Conservation (phyloP, 2,797 vertebrate species). For the Bufotes viridis region DNA sequence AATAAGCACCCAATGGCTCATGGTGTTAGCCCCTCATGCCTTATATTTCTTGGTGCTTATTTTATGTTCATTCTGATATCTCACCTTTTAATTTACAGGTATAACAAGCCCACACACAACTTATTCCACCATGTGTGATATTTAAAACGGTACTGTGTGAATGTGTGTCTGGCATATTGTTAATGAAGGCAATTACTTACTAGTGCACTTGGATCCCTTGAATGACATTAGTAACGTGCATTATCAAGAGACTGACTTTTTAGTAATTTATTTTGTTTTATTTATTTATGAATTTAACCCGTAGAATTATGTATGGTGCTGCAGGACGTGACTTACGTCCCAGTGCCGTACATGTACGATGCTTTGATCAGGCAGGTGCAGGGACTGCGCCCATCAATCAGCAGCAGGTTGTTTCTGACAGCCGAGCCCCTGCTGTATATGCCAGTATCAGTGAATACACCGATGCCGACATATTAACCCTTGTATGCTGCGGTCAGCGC, state of each 20-base stretch:
- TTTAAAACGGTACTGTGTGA: neutral
- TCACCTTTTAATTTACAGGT: constrained; percentile 9
- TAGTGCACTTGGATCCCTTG: neutral
- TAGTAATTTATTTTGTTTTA: no score
- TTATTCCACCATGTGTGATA: constrained; percentile 3
- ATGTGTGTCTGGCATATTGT: constrained; percentile 1
- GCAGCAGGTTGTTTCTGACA: no score
- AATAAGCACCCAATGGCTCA: neutral
- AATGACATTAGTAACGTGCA: neutral
- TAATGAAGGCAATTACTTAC: constrained; percentile 19
- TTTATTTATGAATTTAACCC: no score
- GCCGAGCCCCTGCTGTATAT: no score
- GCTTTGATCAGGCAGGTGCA: no score
- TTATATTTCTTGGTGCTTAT: neutral
- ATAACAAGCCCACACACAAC: neutral
- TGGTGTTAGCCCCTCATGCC: neutral
- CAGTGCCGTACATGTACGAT: no score
- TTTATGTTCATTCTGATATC: constrained; percentile 10
- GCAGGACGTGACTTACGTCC: no score
- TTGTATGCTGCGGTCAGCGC: no score
- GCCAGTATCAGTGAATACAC: no score
- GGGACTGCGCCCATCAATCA: no score
- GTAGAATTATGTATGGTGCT: no score
- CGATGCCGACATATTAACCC: no score
- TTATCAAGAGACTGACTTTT: neutral